phyloP scores from a whole-genome alignment of 2,888 invertebrate species.

The Sphaeridia pumilis region DNA sequence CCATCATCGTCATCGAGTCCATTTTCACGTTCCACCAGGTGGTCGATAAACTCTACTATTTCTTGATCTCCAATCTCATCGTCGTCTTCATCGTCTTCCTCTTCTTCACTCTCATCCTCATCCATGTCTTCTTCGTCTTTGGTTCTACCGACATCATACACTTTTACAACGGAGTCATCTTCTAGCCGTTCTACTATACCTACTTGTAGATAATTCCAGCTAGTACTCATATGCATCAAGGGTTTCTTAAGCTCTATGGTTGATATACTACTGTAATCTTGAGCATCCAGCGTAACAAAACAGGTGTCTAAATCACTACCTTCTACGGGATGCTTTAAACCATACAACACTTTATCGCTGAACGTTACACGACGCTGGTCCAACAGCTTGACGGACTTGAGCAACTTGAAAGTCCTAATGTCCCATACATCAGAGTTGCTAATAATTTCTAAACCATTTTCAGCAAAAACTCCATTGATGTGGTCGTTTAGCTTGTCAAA shows the following conservation, averaged over 20 bases:
- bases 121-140: conserved; percentile 15
- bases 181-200: conserved; percentile 11
- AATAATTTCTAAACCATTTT: conserved; percentile 87
- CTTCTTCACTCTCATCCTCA: conserved; percentile 15
- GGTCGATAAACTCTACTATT: conserved; percentile 7
- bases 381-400: conserved; percentile 85
- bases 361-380: conserved; percentile 85
- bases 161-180: conserved; percentile 12
- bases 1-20: neutral
- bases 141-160: conserved; percentile 13
- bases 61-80: conserved; percentile 6
- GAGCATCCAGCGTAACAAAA: conserved; percentile 87
- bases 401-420: conserved; percentile 78
- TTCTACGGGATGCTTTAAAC: conserved; percentile 64
- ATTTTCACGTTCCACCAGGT: conserved; percentile 5
- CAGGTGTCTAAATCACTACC: conserved; percentile 68
- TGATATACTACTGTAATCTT: conserved; percentile 78
- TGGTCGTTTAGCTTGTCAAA: conserved; percentile 95
- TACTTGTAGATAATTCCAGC: conserved; percentile 12
- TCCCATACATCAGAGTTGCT: conserved; percentile 99
- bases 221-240: conserved; percentile 6
- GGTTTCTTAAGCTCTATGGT: conserved; percentile 16
- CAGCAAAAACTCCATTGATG: conserved; percentile 91
- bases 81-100: conserved; percentile 14
- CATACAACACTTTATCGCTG: conserved; percentile 80